Evolutionary conservation across 2,113 vertebrate species (phyloP), one percentile per base, ranked within the genome.

Genomic region (Lates calcarifer): DNA sequence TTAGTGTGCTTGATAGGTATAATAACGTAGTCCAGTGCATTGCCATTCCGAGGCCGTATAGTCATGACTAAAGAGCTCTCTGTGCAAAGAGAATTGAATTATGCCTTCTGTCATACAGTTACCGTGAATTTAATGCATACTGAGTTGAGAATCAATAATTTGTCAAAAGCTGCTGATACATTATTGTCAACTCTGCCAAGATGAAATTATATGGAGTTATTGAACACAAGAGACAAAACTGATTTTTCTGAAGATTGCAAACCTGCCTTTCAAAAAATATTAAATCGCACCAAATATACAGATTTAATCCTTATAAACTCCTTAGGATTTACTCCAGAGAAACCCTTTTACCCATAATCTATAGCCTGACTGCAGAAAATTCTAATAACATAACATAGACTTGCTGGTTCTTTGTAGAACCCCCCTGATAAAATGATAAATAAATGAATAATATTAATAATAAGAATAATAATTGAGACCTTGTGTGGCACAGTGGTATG

Each of bases 1-100:
- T 92, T 93, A 93, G 89, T 77, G 87, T 80, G 84, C 82, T 89
- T 93, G 90, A 92, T 92, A 85, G 91, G 81, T 89, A 77, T 93
- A 90, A 90, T 93, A 89, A 85, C 24, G 14, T 72, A 61, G 74
- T 76, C 64, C 18, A 10, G 39, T 77, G 87, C 77, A 77, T 86
- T 88, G 81, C 83, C 71, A 79, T 90, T 86, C 82, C 13, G 20
- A 22, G 62, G 77, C 79, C 14, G 66, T 74, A 66, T 12, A 68
- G 70, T 85, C 78, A 74, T 77, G 77, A 90, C 89, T 85, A 87
- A 88, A 90, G 86, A 83, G 66, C 61, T 82, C 47, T 76, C 60
- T 28, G 77, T 65, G 79, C 63, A 79, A 67, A 66, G 84, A 85
- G 80, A 88, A 84, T 53, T 90, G 85, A 91, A 91, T 89, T 82